Evolutionary conservation across 2,113 vertebrate genomes (phyloP).

Genomic region (Oncorhynchus nerka): DNA sequence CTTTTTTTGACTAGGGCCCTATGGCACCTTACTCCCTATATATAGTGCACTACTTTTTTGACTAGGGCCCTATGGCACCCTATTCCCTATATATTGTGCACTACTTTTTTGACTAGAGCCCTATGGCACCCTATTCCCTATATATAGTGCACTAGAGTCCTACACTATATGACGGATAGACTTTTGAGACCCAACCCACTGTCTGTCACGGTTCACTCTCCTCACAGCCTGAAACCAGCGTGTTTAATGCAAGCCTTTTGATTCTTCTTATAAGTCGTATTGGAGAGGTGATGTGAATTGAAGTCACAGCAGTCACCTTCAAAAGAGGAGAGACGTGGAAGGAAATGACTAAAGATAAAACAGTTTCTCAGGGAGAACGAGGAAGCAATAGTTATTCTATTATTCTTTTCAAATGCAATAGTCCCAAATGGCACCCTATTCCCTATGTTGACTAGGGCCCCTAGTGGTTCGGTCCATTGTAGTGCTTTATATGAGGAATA

Average conservation of each 20-base stretch:
- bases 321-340: slow-evolving; percentile 64
- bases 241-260: slow-evolving; percentile 62
- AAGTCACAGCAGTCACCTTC: slow-evolving; percentile 75
- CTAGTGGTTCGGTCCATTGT: too few relatives aligned
- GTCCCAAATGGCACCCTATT: neutral
- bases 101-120: too few relatives aligned
- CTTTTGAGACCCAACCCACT: neutral
- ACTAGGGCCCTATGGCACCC: too few relatives aligned
- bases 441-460: too few relatives aligned
- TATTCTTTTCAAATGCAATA: slow-evolving; percentile 78
- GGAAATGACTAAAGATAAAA: slow-evolving; percentile 73
- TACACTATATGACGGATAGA: too few relatives aligned
- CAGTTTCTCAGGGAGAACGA: slow-evolving; percentile 70
- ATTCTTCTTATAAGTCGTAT: slow-evolving; percentile 60
- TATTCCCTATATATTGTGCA: too few relatives aligned
- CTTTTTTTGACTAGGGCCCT: too few relatives aligned
- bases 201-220: slow-evolving; percentile 27
- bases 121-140: too few relatives aligned
- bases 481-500: too few relatives aligned
- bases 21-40: too few relatives aligned
- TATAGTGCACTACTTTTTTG: too few relatives aligned
- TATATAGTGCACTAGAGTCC: too few relatives aligned
- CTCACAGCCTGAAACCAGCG: slow-evolving; percentile 23
- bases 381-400: slow-evolving; percentile 65
- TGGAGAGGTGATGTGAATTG: slow-evolving; percentile 43